These are phyloP conservation scores for Porites cylindrica DNA, from an alignment of 92 coral and sea anemone species.

Conservation along the genomic window DNA sequence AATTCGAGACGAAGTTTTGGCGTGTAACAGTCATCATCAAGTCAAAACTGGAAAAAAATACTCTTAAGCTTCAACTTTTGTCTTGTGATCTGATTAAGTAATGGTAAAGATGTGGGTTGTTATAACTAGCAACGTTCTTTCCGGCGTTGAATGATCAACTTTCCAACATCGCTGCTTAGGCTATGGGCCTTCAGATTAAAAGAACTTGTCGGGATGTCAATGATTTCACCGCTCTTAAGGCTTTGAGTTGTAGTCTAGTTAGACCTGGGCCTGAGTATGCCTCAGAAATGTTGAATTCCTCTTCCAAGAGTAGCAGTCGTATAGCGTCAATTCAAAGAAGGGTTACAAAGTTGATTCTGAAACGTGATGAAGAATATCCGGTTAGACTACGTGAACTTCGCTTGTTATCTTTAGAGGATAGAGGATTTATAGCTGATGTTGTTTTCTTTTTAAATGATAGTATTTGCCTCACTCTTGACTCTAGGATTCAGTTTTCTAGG, in stretches of 20 bases:
- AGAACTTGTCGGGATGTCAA: conserved; percentile 11
- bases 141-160: neutral
- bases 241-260: too few relatives aligned
- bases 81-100: too few relatives aligned
- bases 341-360: neutral
- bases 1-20: too few relatives aligned
- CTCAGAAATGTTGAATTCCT: neutral
- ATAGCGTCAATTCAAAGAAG: conserved; percentile 11
- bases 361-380: neutral
- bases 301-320: neutral
- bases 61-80: too few relatives aligned
- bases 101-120: too few relatives aligned
- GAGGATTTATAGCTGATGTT: neutral
- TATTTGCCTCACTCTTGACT: conserved; percentile 19
- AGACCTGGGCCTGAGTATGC: too few relatives aligned
- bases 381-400: neutral
- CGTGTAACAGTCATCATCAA: too few relatives aligned
- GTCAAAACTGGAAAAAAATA: too few relatives aligned
- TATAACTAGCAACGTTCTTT: too few relatives aligned
- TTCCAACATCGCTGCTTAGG: conserved; percentile 6
- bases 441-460: neutral
- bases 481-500: neutral
- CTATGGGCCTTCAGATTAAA: neutral
- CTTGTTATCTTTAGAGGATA: conserved; percentile 11
- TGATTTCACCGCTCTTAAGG: neutral